A percentile compares a stretch with the other conserved stretches of the same genome.
These are phyloP conservation scores for Fundulus diaphanus DNA, from an alignment of 2,797 vertebrate species.

Conservation along the genomic window DNA sequence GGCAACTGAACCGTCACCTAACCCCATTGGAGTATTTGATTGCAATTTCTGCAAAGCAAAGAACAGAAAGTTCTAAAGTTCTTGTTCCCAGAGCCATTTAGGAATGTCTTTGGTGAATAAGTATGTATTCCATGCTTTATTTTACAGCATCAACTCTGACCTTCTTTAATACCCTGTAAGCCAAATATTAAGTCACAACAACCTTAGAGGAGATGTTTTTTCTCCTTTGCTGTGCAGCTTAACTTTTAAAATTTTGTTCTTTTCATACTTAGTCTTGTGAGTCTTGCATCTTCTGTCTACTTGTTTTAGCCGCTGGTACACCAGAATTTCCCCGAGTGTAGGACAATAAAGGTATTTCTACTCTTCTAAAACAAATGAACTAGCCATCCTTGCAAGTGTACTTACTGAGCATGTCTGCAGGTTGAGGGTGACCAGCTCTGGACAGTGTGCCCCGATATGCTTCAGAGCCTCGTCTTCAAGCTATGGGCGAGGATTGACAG, in stretches of 20 bases:
- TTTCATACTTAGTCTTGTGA: no score
- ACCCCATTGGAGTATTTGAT: background rate
- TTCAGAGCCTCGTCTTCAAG: slow-evolving; percentile 97
- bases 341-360: no score
- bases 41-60: background rate
- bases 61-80: background rate
- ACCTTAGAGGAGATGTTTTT: no score
- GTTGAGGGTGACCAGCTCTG: slow-evolving; percentile 95
- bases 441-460: slow-evolving; percentile 93
- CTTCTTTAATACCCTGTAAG: background rate
- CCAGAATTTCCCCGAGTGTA: no score
- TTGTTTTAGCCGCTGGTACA: no score
- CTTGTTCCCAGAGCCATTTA: background rate
- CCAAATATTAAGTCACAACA: background rate
- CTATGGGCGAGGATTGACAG: slow-evolving; percentile 66
- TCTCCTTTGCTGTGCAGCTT: no score
- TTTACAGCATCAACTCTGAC: background rate
- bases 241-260: no score
- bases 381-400: slow-evolving; percentile 1
- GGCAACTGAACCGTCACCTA: background rate
- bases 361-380: background rate
- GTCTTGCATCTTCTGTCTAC: no score
- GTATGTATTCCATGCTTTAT: background rate
- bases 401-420: slow-evolving; percentile 96
- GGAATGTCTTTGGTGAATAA: background rate